A percentile compares a stretch with the other conserved stretches of the same genome.
Conservation (phyloP, 2,113 vertebrate genomes). For the Circaetus cinerascens region DNA sequence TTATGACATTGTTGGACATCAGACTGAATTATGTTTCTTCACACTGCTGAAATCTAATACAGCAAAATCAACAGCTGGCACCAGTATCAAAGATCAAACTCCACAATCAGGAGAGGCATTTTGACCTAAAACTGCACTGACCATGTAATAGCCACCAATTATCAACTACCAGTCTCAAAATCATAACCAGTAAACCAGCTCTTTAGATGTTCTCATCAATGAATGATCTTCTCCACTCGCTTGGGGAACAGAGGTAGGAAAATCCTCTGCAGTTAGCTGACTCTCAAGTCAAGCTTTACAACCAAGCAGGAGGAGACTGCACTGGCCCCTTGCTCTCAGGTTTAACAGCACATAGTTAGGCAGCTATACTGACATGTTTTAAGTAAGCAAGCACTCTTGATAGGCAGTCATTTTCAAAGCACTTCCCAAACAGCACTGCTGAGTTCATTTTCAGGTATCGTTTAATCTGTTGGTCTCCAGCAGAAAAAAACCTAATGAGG, state of each 20-base stretch:
- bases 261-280: neutral
- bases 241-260: neutral
- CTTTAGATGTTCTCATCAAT: neutral
- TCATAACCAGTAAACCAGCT: neutral
- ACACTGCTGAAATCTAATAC: neutral
- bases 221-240: neutral
- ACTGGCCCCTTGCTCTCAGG: neutral
- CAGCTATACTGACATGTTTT: neutral
- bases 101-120: neutral
- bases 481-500: neutral
- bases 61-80: neutral
- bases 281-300: neutral
- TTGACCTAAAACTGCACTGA: neutral
- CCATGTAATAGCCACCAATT: neutral
- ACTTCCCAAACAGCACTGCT: neutral
- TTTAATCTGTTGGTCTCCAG: neutral
- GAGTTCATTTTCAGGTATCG: neutral
- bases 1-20: neutral
- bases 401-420: neutral
- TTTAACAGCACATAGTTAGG: neutral
- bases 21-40: neutral
- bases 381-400: neutral
- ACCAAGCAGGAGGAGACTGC: neutral
- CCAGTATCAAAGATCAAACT: neutral
- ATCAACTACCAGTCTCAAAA: neutral